Evolutionary conservation across 2,113 vertebrate species (phyloP).

Genomic region (Malurus alboscapulatus): DNA sequence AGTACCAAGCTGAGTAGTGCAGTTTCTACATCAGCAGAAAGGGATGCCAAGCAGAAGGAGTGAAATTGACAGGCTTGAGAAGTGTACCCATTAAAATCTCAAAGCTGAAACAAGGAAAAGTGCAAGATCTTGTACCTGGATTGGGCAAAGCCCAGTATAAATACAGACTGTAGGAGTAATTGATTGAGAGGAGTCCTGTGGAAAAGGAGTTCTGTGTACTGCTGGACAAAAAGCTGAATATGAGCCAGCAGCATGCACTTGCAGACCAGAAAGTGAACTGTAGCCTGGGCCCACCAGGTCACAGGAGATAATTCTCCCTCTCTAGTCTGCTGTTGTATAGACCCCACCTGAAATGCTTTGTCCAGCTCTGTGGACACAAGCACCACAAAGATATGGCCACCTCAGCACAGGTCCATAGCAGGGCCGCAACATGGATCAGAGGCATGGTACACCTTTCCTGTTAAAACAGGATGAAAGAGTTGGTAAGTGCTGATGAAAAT

Average conservation of each 20-base stretch:
- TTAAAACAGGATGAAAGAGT: background rate
- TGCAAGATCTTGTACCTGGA: background rate
- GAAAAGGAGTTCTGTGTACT: background rate
- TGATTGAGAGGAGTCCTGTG: background rate
- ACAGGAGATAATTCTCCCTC: background rate
- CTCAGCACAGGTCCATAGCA: background rate
- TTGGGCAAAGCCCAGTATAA: background rate
- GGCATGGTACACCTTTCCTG: background rate
- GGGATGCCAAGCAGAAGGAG: background rate
- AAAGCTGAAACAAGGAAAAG: background rate
- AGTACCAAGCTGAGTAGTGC: background rate
- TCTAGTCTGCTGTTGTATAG: fast-evolving
- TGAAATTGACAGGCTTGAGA: background rate
- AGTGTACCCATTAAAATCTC: background rate
- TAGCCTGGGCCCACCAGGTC: background rate
- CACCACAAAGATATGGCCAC: background rate
- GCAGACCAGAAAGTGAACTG: background rate
- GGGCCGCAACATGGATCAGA: background rate
- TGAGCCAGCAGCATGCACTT: fast-evolving
- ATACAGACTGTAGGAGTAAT: background rate
- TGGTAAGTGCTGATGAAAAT: background rate
- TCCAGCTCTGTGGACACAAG: background rate
- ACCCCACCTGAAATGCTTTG: background rate
- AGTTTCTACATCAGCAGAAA: background rate
- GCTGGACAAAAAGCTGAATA: background rate